Base-by-base conservation (phyloP, 2,113 vertebrate species). In the Cettia cetti region DNA sequence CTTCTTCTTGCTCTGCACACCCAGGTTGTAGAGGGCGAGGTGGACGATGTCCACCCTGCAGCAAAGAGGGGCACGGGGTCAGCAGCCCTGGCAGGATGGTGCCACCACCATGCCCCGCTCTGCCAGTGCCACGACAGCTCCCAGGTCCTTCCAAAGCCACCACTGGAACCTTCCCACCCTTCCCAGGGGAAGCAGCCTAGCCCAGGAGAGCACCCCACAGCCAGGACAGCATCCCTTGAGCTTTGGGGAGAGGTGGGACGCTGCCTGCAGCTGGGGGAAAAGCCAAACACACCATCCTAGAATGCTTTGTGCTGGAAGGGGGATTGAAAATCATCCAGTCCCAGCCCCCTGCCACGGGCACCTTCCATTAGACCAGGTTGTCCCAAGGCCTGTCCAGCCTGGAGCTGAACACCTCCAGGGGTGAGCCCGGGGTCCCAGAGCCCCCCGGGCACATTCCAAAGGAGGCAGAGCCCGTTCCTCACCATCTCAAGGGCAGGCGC, bases 1-100 rank as follows among this genome's bases (percentile, higher is more conserved):
- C 54, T 99, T 99, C 98, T 99, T 99, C 97, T 99, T 99, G 97
- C 99, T 99, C 96, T 99, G 99, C 23, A 99, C 98, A 0, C 99
- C 99, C 96, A 99, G 98, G 96, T 99, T 99, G 97, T 99, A 99
- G 44, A 99, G 98, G 26, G 98, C 99, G 17, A 99, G 98, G 82
- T 99, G 99, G 40, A 99, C 99, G 18, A 99, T 96, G 8, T 99
- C 99, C 21, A 99, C 99, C 99, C 99, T 99, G 94, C 9, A 49
- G 74, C 40, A 37, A 66, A 82, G 75, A 1, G 33, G 42, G 9
- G 1, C 47, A 57, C 35, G 5, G 31, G 66, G 49, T 75, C 28
- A 2, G 76, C 39, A 61, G 72, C 63, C 39, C 61, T 21, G 35
- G 49, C 59, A 49, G 68, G 50, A 40, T 0, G 6, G 60, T 16